Evolutionary conservation across 2,113 vertebrate genomes (phyloP).

Genomic region (Grammomys surdaster): DNA sequence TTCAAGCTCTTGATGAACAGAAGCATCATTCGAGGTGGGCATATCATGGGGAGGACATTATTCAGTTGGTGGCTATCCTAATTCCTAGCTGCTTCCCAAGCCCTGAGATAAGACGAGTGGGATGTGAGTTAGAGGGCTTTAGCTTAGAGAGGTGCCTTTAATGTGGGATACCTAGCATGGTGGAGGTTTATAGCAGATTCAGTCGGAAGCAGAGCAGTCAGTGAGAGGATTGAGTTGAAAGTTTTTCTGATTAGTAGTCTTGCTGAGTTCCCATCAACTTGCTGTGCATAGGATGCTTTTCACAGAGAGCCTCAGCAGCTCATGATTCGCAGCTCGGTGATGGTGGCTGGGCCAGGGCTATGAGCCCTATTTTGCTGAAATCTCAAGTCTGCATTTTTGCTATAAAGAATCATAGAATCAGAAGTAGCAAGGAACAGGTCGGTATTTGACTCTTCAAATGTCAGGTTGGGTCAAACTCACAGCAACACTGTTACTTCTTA

Average conservation of each 20-base stretch:
- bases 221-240: background rate
- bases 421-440: background rate
- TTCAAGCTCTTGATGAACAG: background rate
- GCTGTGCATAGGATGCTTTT: background rate
- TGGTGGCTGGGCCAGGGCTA: background rate
- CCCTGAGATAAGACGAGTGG: background rate
- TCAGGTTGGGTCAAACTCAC: background rate
- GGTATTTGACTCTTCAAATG: background rate
- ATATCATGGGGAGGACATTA: background rate
- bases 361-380: background rate
- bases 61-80: background rate
- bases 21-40: background rate
- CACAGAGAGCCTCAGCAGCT: background rate
- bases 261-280: background rate
- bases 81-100: background rate
- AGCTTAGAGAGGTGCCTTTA: background rate
- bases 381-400: background rate
- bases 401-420: background rate
- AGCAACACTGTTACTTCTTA: background rate
- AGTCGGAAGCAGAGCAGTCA: background rate
- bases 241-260: background rate
- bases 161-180: background rate
- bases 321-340: background rate
- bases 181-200: background rate
- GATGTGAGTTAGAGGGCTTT: background rate